phyloP scores from a whole-genome alignment of 2,113 vertebrate species.

The Falcunculus frontatus region DNA sequence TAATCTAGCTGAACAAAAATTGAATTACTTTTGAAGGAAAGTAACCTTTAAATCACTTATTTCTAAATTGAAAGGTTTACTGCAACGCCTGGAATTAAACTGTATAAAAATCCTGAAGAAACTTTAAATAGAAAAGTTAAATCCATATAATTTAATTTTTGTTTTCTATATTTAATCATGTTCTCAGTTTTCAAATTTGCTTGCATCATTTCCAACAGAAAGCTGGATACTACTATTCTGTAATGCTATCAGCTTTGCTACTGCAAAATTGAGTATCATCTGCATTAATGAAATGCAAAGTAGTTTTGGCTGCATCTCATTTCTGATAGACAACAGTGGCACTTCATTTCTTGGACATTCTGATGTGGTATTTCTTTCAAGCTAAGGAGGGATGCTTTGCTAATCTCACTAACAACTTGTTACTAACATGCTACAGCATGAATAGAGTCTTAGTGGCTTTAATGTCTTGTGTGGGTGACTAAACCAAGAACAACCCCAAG shows the following conservation, averaged over 20 bases:
- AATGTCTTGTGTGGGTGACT: conserved; percentile 66
- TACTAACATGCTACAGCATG: conserved; percentile 69
- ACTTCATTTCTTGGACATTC: not conserved
- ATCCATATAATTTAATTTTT: not conserved
- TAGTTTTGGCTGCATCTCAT: not conserved
- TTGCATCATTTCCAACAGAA: not conserved
- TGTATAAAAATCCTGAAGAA: not conserved
- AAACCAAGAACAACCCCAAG: conserved; percentile 68
- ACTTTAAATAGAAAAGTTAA: not conserved
- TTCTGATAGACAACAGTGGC: accelerated
- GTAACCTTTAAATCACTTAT: not conserved
- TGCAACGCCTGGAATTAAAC: not conserved
- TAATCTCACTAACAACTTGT: conserved; percentile 72
- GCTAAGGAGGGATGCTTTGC: conserved; percentile 72
- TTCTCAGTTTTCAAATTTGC: not conserved
- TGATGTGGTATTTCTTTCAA: conserved; percentile 75
- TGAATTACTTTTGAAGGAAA: not conserved
- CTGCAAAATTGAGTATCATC: not conserved
- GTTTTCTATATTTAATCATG: not conserved
- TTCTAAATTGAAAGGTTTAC: not conserved
- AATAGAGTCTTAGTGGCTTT: conserved; percentile 64
- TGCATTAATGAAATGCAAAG: not conserved
- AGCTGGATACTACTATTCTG: not conserved
- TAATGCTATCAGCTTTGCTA: not conserved
- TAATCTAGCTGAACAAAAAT: not conserved